These are phyloP conservation scores for Phalacrocorax pelagicus DNA, from an alignment of 2,113 vertebrate genomes.

Conservation along the genomic window DNA sequence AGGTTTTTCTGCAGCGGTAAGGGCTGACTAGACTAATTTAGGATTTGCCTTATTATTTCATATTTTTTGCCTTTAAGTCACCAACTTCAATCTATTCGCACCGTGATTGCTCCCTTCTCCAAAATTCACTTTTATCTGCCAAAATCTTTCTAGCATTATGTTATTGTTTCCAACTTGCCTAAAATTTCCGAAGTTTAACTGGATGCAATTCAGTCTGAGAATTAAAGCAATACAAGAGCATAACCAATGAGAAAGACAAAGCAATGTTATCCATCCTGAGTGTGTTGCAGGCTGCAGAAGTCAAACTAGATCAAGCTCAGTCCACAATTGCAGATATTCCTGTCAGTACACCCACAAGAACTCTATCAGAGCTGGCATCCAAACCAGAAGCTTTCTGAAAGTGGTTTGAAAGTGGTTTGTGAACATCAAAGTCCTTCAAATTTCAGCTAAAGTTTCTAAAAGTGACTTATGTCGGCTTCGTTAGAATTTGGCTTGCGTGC, in stretches of 20 bases:
- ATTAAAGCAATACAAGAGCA: background rate
- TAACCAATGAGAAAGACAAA: background rate
- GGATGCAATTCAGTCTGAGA: background rate
- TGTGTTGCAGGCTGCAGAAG: background rate
- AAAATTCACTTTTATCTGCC: background rate
- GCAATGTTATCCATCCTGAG: background rate
- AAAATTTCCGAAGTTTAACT: background rate
- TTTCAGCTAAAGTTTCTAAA: background rate
- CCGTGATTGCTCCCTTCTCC: background rate
- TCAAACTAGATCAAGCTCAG: background rate
- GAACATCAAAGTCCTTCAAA: background rate
- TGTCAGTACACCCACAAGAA: background rate
- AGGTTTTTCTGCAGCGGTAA: background rate
- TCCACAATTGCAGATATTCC: background rate
- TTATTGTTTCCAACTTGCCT: background rate
- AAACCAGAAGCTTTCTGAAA: background rate
- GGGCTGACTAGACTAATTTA: background rate
- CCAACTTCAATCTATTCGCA: background rate
- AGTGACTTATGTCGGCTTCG: background rate
- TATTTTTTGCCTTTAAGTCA: background rate
- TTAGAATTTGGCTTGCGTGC: background rate
- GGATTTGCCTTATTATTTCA: background rate
- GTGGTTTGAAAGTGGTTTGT: background rate
- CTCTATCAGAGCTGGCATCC: background rate
- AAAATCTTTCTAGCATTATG: background rate